A percentile compares a stretch with the other conserved stretches of the same genome.
Evolutionary conservation across 2,113 vertebrate species (phyloP).

Genomic region (Marcusenius ussheri): DNA sequence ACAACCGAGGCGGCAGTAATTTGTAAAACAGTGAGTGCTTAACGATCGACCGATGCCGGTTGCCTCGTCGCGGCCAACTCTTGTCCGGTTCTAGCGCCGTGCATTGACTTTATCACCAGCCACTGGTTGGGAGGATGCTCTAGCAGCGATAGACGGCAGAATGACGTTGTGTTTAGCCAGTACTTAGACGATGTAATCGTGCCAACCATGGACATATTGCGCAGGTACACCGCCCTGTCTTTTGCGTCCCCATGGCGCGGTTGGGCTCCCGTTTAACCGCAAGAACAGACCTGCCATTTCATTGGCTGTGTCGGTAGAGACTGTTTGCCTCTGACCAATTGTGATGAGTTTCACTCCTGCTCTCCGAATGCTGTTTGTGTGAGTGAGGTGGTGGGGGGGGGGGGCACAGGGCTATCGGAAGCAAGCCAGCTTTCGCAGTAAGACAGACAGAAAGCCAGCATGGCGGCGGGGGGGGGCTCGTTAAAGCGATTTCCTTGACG

Average conservation of each 20-base stretch:
- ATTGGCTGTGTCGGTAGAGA: not conserved
- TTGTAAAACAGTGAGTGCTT: slow-evolving; percentile 36
- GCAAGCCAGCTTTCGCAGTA: not conserved
- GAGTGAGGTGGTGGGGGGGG: not conserved
- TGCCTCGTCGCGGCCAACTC: slow-evolving; percentile 27
- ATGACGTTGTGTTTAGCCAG: not conserved
- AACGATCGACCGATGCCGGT: slow-evolving; percentile 27
- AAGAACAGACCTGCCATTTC: not conserved
- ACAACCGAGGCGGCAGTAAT: slow-evolving; percentile 24
- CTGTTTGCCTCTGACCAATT: not conserved
- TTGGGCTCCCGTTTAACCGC: not conserved
- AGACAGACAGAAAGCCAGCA: slow-evolving; percentile 14
- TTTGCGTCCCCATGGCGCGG: not conserved
- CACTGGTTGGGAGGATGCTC: not conserved
- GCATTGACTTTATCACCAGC: slow-evolving; percentile 42
- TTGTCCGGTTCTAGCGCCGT: slow-evolving; percentile 34
- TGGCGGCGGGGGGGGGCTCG: slow-evolving; percentile 41
- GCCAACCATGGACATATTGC: not conserved
- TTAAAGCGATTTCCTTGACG: slow-evolving; percentile 60
- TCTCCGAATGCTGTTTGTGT: not conserved
- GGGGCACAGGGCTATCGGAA: not conserved
- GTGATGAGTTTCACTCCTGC: not conserved
- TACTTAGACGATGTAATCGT: not conserved
- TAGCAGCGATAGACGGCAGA: not conserved
- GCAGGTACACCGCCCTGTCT: not conserved